Percentiles rank a stretch among this genome's conserved stretches.
These are phyloP conservation scores for Yponomeuta cagnagella DNA, from an alignment of 2,888 invertebrate species.

Conservation along the genomic window DNA sequence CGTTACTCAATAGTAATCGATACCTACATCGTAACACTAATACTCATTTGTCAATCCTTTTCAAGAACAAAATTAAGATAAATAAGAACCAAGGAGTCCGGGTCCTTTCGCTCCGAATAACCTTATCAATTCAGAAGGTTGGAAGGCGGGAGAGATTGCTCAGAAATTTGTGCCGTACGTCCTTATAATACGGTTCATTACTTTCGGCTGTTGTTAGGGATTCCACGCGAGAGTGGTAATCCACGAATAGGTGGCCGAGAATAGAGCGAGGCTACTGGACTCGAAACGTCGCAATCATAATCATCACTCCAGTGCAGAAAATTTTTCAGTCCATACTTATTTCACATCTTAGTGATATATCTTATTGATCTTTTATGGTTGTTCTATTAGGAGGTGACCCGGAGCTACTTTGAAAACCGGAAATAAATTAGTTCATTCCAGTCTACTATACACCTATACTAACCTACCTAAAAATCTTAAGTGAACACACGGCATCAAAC, in stretches of 20 bases:
- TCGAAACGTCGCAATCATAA: constrained; percentile 21
- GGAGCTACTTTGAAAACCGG: too few relatives aligned
- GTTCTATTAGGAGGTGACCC: too few relatives aligned
- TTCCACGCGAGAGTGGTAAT: constrained; percentile 56
- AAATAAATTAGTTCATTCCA: too few relatives aligned
- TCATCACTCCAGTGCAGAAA: constrained; percentile 17
- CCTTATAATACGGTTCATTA: constrained; percentile 47
- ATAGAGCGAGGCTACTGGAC: constrained; percentile 73
- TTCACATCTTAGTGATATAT: constrained; percentile 3
- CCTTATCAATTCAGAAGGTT: constrained; percentile 38
- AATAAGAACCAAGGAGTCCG: constrained; percentile 62
- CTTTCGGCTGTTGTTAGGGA: constrained; percentile 37
- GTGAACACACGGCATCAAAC: too few relatives aligned
- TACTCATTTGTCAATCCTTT: constrained; percentile 61
- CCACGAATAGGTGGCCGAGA: constrained; percentile 73
- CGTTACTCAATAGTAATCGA: constrained; percentile 17
- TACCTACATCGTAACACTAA: constrained; percentile 44
- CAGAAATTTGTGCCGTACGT: constrained; percentile 43
- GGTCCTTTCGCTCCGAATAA: constrained; percentile 58
- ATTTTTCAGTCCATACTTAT: constrained; percentile 12
- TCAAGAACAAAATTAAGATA: constrained; percentile 66
- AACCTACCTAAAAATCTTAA: too few relatives aligned
- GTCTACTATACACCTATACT: too few relatives aligned
- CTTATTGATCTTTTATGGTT: too few relatives aligned
- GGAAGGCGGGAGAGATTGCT: constrained; percentile 25